Evolutionary conservation across 2,113 vertebrate species (phyloP), one percentile per base, ranked within the genome.

Genomic region (Eulemur macaco): DNA sequence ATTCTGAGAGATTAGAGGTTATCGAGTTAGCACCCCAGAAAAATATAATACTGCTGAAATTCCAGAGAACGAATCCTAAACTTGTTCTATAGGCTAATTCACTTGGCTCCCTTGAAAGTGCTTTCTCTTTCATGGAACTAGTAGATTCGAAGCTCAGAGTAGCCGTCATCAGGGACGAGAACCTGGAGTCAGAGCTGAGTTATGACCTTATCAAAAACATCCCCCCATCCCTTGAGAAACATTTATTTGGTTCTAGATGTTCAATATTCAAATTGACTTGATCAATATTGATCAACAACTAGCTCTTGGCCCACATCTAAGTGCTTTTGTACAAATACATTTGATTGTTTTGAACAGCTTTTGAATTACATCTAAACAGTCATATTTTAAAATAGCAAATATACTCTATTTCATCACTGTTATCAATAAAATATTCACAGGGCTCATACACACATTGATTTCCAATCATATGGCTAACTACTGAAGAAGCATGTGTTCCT

Each of bases 351-450:
- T 47, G n/a, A 88, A 86, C 25, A 86, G 94, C 77, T 89, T 96
- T 93, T 91, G 73, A 95, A 94, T 95, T 94, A 94, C 50, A 86
- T 64, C 60, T 82, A 86, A 96, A 82, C 20, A 93, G 68, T 17
- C 56, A 58, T 96, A 88, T 96, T 97, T 98, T 86, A 91, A 94
- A 93, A 95, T 3, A 86, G 34, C 10, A 11, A 93, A 86, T 15
- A 89, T 52, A 91, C 58, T 84, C 21, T 76, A 89, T 89, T 86
- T 94, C 73, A 68, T 74, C 78, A 77, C 34, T 56, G 21, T 78
- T 95, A 94, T 86, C 91, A 89, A 91, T 92, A 96, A 94, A 96
- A 94, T 95, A 94, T 92, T 95, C 85, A 94, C 37, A 45, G 60
- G 6, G 25, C 64, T 77, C 63, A 31, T 34, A 68, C 25, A 50